phyloP scores from a whole-genome alignment of 2,888 invertebrate species.

The Synergus japonicus region DNA sequence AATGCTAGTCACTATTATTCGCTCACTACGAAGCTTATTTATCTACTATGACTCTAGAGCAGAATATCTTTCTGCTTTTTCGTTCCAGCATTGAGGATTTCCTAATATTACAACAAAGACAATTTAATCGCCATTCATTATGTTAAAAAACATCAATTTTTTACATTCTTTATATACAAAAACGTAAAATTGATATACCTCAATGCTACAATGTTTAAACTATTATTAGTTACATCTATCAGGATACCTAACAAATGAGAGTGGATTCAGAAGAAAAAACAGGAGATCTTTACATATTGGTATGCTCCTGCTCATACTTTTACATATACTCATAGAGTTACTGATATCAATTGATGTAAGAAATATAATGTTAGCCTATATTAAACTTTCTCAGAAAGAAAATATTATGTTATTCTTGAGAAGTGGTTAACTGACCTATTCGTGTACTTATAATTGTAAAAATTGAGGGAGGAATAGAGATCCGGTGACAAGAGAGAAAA shows the following conservation, averaged over 20 bases:
- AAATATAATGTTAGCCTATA: slow-evolving; percentile 44
- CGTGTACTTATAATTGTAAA: slow-evolving; percentile 10
- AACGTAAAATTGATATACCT: neutral
- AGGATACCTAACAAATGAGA: neutral
- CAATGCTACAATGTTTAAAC: neutral
- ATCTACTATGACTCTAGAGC: slow-evolving; percentile 4
- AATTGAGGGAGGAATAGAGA: slow-evolving; percentile 12
- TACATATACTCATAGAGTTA: neutral
- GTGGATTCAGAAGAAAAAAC: slow-evolving; percentile 8
- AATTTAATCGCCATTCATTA: neutral
- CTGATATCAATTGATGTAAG: neutral
- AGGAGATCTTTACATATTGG: neutral
- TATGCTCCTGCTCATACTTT: slow-evolving; percentile 1
- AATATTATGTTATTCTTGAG: neutral
- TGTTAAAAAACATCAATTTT: neutral
- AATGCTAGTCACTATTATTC: slow-evolving; percentile 53
- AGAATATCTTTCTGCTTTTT: slow-evolving; percentile 8
- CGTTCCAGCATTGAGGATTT: neutral
- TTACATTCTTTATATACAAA: neutral
- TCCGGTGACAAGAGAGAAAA: slow-evolving; percentile 21
- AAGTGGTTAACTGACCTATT: neutral
- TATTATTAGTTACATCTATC: neutral
- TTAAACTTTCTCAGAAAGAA: slow-evolving; percentile 23
- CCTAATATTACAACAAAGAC: neutral
- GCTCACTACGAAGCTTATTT: slow-evolving; percentile 46